Evolutionary conservation across 2,797 vertebrate species (phyloP).

Genomic region (Avahi laniger): DNA sequence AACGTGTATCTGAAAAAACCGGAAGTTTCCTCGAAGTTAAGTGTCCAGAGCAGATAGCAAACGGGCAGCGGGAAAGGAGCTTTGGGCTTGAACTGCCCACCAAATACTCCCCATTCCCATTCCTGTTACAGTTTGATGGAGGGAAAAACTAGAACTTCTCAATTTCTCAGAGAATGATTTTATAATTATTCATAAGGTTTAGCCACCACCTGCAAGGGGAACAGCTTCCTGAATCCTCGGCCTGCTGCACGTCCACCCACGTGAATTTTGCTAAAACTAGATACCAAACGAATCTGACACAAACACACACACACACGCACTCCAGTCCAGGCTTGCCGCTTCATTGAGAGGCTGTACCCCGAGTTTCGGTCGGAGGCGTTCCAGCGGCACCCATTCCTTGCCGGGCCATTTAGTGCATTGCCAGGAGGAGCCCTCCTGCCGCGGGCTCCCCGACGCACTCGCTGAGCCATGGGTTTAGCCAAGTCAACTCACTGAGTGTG

Average conservation of each 20-base stretch:
- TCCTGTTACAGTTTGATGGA: neutral
- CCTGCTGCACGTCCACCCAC: neutral
- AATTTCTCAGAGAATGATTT: neutral
- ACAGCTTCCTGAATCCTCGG: neutral
- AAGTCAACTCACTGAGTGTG: neutral
- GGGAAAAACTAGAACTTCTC: neutral
- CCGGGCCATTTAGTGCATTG: neutral
- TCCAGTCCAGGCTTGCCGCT: neutral
- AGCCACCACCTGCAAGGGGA: neutral
- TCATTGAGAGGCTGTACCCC: neutral
- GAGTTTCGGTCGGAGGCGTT: neutral
- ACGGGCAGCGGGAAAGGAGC: neutral
- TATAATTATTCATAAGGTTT: neutral
- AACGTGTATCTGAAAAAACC: neutral
- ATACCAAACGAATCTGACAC: neutral
- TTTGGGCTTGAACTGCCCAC: neutral
- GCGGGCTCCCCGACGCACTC: neutral
- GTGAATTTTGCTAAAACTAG: slow-evolving; percentile 34
- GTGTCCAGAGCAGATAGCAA: neutral
- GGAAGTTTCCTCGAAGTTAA: neutral
- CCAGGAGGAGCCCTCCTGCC: neutral
- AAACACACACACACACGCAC: neutral
- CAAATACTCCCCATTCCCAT: neutral
- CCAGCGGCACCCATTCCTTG: neutral
- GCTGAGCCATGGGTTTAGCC: neutral